Conservation (phyloP, 1,140 invertebrate species). For the Cepaea nemoralis region DNA sequence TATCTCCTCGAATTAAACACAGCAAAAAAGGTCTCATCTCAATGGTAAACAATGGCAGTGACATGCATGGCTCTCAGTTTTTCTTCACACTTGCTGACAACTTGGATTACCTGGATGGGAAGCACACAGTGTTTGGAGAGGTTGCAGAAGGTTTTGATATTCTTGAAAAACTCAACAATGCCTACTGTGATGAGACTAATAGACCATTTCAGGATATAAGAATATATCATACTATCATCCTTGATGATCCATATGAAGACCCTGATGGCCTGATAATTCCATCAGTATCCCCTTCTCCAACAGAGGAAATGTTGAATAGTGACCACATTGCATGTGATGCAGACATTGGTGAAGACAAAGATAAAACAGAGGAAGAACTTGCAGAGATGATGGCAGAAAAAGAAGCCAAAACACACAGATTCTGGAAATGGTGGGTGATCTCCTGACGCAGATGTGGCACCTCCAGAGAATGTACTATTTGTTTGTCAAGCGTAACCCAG, state of each 20-base stretch:
- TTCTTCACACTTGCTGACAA: slow-evolving; percentile 93
- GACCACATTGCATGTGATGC: slow-evolving; percentile 85
- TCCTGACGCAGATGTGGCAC: slow-evolving; percentile 97
- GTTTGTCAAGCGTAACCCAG: slow-evolving; percentile 99
- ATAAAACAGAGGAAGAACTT: slow-evolving; percentile 86
- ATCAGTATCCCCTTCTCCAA: slow-evolving; percentile 88
- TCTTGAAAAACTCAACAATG: slow-evolving; percentile 90
- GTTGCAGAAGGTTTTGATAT: slow-evolving; percentile 90
- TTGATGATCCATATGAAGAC: slow-evolving; percentile 97
- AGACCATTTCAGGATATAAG: slow-evolving; percentile 95
- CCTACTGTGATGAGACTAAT: slow-evolving; percentile 91
- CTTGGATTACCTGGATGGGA: slow-evolving; percentile 89
- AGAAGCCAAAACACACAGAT: slow-evolving; percentile 97
- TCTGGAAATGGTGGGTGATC: slow-evolving; percentile 97
- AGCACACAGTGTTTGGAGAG: slow-evolving; percentile 97
- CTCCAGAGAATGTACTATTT: slow-evolving; percentile 99
- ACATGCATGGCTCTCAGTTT: slow-evolving; percentile 95
- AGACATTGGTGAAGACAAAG: slow-evolving; percentile 91
- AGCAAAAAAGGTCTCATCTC: slow-evolving; percentile 88
- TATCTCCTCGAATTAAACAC: slow-evolving; percentile 91
- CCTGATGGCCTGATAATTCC: slow-evolving; percentile 84
- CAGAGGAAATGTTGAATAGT: slow-evolving; percentile 79
- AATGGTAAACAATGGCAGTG: slow-evolving; percentile 94
- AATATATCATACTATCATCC: slow-evolving; percentile 95
- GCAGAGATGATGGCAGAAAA: slow-evolving; percentile 89